Conservation (phyloP, 2,888 invertebrate genomes). For the Caradrina clavipalpis region DNA sequence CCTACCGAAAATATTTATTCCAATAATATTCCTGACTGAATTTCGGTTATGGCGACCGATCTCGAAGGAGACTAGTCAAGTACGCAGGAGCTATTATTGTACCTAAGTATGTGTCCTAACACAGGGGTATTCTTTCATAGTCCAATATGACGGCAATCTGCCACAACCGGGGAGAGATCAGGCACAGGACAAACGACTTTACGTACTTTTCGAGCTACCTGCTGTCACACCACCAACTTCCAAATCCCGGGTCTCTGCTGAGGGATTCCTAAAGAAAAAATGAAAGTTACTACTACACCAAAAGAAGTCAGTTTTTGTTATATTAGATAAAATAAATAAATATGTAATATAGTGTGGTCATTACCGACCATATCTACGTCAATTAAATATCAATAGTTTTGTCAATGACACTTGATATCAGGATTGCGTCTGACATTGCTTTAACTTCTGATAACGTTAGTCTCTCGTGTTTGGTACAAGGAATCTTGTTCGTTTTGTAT, state of each 20-base stretch:
- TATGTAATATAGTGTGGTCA: not conserved
- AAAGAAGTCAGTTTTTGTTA: not conserved
- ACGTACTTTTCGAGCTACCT: too few species aligned
- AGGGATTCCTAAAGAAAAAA: not conserved
- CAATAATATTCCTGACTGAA: not conserved
- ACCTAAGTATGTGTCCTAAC: not conserved
- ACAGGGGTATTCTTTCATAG: not conserved
- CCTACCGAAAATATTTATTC: not conserved
- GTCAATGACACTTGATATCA: constrained; percentile 44
- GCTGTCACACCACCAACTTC: not conserved
- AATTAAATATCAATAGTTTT: constrained; percentile 14
- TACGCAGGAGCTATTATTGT: not conserved
- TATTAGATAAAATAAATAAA: not conserved
- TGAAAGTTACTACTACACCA: too few species aligned
- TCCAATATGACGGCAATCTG: not conserved
- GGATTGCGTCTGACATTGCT: constrained; percentile 56
- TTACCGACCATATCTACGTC: not conserved
- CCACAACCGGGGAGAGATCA: not conserved
- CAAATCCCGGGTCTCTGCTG: not conserved
- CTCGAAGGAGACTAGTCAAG: not conserved
- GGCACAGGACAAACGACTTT: not conserved
- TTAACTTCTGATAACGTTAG: constrained; percentile 57
- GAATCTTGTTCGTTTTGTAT: constrained; percentile 33
- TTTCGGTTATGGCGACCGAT: not conserved
- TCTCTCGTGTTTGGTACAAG: constrained; percentile 14